Evolutionary conservation across 2,797 vertebrate genomes (phyloP).

Genomic region (Tenualosa ilisha): DNA sequence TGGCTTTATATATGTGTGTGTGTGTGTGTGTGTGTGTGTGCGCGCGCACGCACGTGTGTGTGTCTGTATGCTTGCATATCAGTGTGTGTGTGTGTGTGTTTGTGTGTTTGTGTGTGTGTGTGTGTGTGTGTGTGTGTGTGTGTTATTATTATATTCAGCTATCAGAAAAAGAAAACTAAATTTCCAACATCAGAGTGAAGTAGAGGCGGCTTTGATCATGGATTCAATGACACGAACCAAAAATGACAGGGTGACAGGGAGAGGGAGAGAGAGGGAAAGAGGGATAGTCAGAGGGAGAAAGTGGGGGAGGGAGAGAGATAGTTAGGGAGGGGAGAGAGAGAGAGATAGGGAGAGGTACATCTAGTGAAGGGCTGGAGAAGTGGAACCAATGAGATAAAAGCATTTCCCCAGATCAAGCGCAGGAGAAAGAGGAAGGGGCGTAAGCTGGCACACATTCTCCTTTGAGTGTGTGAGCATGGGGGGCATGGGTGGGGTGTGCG

Average conservation of each 20-base stretch:
- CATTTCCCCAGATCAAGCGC: constrained; percentile 58
- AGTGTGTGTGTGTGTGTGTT: not conserved
- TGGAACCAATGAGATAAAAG: constrained; percentile 67
- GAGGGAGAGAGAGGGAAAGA: not conserved
- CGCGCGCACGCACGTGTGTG: not conserved
- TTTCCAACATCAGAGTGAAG: constrained; percentile 20
- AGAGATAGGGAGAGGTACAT: constrained; percentile 49
- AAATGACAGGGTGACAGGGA: constrained; percentile 17
- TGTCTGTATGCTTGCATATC: not conserved
- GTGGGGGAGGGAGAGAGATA: constrained; percentile 52
- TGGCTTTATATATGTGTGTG: not conserved
- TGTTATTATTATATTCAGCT: not conserved
- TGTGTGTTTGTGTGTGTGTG: constrained; percentile 1
- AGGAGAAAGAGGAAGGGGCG: constrained; percentile 51
- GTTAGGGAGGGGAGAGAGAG: constrained; percentile 41
- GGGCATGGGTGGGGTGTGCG: not conserved
- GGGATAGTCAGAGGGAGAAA: not conserved
- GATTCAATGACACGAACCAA: constrained; percentile 20
- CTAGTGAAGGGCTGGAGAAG: constrained; percentile 54
- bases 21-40: not conserved
- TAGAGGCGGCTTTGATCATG: constrained; percentile 18
- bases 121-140: not conserved
- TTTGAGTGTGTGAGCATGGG: not conserved
- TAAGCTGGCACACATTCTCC: constrained; percentile 13
- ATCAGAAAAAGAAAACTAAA: not conserved